Conservation (phyloP, 2,888 invertebrate species). For the Drosophila mulleri region DNA sequence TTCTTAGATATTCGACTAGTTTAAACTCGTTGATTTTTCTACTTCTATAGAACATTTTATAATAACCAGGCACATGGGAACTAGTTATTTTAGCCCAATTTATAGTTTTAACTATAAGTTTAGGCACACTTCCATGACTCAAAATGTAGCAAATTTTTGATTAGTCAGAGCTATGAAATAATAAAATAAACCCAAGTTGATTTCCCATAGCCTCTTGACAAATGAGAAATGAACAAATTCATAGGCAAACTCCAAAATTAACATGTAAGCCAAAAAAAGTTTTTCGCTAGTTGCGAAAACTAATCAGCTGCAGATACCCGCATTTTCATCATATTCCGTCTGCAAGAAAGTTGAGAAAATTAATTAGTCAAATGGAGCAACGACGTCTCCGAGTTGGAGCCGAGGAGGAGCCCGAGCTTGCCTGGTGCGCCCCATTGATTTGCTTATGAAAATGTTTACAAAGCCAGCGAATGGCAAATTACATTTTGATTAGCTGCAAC, state of each 20-base stretch:
- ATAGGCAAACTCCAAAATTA: slow-evolving; percentile 48
- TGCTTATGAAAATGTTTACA: slow-evolving; percentile 58
- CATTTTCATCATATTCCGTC: slow-evolving; percentile 27
- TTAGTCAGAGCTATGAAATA: not conserved
- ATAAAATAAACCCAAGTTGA: slow-evolving; percentile 11
- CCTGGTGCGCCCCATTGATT: slow-evolving; percentile 33
- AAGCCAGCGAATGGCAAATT: slow-evolving; percentile 37
- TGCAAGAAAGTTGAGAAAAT: slow-evolving; percentile 62
- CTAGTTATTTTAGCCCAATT: too few species aligned
- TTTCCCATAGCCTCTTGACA: slow-evolving; percentile 23
- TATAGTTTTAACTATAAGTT: too few species aligned
- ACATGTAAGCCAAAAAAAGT: slow-evolving; percentile 45
- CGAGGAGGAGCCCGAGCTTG: not conserved
- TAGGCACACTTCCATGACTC: not conserved
- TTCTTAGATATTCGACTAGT: too few species aligned
- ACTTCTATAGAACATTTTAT: too few species aligned
- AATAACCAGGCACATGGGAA: too few species aligned
- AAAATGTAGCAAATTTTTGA: not conserved
- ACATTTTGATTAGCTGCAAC: slow-evolving; percentile 59
- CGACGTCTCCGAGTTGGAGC: slow-evolving; percentile 1
- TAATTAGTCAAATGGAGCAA: slow-evolving; percentile 66
- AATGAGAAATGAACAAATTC: slow-evolving; percentile 36
- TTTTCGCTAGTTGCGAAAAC: slow-evolving; percentile 44
- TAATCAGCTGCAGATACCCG: slow-evolving; percentile 47
- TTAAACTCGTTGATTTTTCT: too few species aligned